These are phyloP conservation scores for Momotus momota DNA, from an alignment of 2,797 vertebrate species.

Conservation along the genomic window DNA sequence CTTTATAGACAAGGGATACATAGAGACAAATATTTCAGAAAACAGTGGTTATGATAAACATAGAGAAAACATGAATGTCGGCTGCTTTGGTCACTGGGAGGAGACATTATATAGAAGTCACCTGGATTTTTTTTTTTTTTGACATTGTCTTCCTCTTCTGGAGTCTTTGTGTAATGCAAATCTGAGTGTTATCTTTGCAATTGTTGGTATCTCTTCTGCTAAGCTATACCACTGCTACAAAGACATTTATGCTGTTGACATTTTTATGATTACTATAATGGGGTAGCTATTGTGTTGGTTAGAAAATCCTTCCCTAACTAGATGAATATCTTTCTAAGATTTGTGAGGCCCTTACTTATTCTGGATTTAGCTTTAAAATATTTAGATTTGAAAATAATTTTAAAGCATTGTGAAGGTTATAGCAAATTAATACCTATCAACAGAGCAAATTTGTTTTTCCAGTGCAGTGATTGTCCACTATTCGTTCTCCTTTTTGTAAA, in stretches of 20 bases:
- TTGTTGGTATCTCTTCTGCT: background rate
- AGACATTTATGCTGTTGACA: background rate
- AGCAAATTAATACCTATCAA: background rate
- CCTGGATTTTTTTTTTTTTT: background rate
- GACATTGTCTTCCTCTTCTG: background rate
- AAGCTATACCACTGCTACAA: background rate
- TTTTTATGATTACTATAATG: background rate
- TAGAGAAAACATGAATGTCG: background rate
- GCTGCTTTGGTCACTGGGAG: background rate
- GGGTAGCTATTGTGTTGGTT: background rate
- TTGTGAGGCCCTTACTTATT: background rate
- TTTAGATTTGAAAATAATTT: no score
- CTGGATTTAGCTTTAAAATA: background rate
- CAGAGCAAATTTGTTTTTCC: background rate
- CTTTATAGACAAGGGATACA: background rate
- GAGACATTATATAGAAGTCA: background rate
- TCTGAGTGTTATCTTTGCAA: background rate
- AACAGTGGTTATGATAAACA: background rate
- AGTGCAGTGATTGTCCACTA: background rate
- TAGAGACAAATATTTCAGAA: background rate
- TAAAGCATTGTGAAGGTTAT: background rate
- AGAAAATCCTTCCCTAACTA: background rate
- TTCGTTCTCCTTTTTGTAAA: background rate
- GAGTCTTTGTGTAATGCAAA: background rate
- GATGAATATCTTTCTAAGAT: background rate